These are phyloP conservation scores for Tribolium madens DNA, from an alignment of 1,140 invertebrate species.

Conservation along the genomic window DNA sequence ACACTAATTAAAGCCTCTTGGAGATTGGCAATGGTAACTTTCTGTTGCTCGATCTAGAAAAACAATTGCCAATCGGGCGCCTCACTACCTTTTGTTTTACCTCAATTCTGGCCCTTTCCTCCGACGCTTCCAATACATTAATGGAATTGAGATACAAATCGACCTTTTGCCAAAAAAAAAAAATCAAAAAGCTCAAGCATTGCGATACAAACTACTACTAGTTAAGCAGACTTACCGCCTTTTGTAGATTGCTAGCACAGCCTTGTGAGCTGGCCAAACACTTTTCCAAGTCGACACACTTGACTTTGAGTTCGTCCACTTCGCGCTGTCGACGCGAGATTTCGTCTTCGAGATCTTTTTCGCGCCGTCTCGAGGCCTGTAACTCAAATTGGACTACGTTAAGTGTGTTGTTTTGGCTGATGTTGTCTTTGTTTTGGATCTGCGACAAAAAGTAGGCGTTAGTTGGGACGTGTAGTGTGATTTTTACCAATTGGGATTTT, in stretches of 20 bases:
- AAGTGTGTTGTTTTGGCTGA: constrained; percentile 49
- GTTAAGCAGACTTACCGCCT: constrained; percentile 55
- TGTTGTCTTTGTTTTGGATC: constrained; percentile 49
- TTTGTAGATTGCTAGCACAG: constrained; percentile 59
- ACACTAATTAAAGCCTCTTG: constrained; percentile 58
- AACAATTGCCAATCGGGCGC: neutral
- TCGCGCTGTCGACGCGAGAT: constrained; percentile 42
- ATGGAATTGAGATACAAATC: constrained; percentile 61
- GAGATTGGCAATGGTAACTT: constrained; percentile 59
- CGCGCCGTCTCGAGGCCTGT: constrained; percentile 51
- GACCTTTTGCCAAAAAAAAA: constrained; percentile 55
- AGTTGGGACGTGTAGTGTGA: neutral
- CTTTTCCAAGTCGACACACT: constrained; percentile 47
- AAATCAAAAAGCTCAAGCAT: constrained; percentile 45
- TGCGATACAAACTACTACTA: neutral
- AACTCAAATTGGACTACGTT: constrained; percentile 54
- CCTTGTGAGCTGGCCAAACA: constrained; percentile 56
- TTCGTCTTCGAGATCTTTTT: constrained; percentile 54
- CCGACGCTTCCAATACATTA: constrained; percentile 59
- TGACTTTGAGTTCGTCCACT: constrained; percentile 49
- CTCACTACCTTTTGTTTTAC: constrained; percentile 49
- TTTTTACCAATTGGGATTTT: neutral
- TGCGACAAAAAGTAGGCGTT: constrained; percentile 16
- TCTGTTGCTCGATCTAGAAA: constrained; percentile 60
- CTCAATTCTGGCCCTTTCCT: constrained; percentile 58